These are phyloP conservation scores for Stictonetta naevosa DNA, from an alignment of 2,113 vertebrate species.

Conservation along the genomic window DNA sequence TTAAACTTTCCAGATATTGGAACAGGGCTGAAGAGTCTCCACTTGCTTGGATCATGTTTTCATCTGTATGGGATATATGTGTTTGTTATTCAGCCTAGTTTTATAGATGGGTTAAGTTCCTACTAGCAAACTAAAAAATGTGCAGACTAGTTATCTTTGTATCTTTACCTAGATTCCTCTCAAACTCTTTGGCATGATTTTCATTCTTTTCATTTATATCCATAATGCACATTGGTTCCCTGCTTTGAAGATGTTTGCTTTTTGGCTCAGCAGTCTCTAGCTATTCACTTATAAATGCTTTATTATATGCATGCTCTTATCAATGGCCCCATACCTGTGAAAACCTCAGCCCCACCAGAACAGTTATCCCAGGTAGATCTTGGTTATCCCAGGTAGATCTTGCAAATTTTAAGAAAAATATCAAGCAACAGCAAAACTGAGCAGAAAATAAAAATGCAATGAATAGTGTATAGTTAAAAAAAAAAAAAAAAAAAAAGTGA, in stretches of 20 bases:
- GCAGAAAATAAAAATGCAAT: neutral
- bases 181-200: neutral
- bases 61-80: neutral
- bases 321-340: neutral
- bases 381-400: neutral
- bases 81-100: neutral
- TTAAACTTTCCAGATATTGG: neutral
- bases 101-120: neutral
- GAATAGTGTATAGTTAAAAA: neutral
- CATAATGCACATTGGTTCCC: rapidly evolving
- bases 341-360: neutral
- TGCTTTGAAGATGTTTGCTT: neutral
- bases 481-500: neutral
- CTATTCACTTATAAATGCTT: neutral
- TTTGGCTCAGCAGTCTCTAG: neutral
- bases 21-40: neutral
- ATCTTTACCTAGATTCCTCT: neutral
- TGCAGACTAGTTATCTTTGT: neutral
- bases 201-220: neutral
- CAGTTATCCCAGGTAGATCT: neutral
- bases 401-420: neutral
- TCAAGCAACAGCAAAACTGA: neutral
- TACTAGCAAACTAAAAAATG: neutral
- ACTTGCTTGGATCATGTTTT: neutral
- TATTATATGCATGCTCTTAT: neutral